phyloP scores from a whole-genome alignment of 2,888 invertebrate genomes.

The Cistogaster globosa region DNA sequence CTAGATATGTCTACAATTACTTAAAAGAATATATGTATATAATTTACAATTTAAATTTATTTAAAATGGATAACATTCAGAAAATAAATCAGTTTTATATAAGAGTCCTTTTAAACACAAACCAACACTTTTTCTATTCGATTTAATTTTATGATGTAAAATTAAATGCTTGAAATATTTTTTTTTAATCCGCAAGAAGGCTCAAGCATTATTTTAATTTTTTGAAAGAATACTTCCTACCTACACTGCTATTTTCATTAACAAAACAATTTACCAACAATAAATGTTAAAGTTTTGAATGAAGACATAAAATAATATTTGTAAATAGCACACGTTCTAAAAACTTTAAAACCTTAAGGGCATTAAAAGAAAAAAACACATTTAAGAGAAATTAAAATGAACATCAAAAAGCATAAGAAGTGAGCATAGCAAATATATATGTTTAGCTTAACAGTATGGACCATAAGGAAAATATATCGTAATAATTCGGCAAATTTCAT shows the following conservation, averaged over 20 bases:
- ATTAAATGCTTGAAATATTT: no score
- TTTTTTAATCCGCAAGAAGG: no score
- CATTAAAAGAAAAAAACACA: constrained; percentile 27
- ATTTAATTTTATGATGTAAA: no score
- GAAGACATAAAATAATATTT: constrained; percentile 26
- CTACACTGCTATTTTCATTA: neutral
- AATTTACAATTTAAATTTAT: no score
- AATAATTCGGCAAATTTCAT: no score
- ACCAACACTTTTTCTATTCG: no score
- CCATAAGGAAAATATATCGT: neutral
- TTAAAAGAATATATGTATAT: no score
- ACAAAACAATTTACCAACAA: constrained; percentile 56
- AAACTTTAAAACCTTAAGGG: neutral
- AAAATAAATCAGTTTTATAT: no score
- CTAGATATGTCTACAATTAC: no score
- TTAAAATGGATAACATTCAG: no score
- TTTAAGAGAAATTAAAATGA: constrained; percentile 46
- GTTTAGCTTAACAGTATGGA: neutral
- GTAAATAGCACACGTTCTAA: constrained; percentile 41
- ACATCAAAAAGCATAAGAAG: constrained; percentile 10
- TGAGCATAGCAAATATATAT: neutral
- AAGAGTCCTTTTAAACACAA: no score
- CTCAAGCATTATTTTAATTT: no score
- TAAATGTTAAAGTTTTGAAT: constrained; percentile 24
- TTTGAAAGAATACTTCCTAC: neutral